Evolutionary conservation across 2,888 invertebrate genomes (phyloP), one percentile per base, ranked within the genome.

Genomic region (Glaucopsyche alexis): DNA sequence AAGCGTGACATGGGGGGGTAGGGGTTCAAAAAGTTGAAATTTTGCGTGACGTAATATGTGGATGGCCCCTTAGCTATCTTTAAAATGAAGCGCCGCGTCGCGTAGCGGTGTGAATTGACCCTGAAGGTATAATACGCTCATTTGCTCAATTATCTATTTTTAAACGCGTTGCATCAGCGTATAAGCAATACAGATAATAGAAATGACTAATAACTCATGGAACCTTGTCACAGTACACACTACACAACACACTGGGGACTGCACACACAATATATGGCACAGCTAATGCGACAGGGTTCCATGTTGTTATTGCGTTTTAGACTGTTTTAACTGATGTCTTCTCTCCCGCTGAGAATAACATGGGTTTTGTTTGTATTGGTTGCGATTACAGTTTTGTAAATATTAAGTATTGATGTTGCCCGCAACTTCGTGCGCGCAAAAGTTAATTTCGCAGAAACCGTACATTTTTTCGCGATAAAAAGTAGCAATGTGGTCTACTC

Each of bases 321-420:
- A 76, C 76, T 74, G 71, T 77, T 78, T 78, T 77, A 77, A 77
- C 75, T 75, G 74, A 29, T 29, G 29, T 29, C 4, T 29, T 29
- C 78, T 83, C 88, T 84, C 88, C 89, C 85, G 79, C 89, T 81
- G 84, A 82, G 89, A 84, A 83, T 74, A 72, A 73, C 69, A 67
- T 13, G 50, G 50, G 65, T 40, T 65, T 66, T 66, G 19, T 66
- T 40, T 40, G 42, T 66, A 55, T 55, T 67, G 40, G 38, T 64
- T 55, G 60, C 72, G 11, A 72, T 38, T 47, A 45, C 45, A 40
- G 9, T 29, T 29, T 29, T 14, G 47, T 47, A 11, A 47, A 13
- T 29, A 2, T 2, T 60, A 55, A 2, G 19, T 8, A 16, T n/a
- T n/a, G n/a, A n/a, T n/a, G n/a, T n/a, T n/a, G n/a, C n/a, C n/a